Evolutionary conservation across 2,888 invertebrate genomes (phyloP).

Genomic region (Cepaea hortensis): DNA sequence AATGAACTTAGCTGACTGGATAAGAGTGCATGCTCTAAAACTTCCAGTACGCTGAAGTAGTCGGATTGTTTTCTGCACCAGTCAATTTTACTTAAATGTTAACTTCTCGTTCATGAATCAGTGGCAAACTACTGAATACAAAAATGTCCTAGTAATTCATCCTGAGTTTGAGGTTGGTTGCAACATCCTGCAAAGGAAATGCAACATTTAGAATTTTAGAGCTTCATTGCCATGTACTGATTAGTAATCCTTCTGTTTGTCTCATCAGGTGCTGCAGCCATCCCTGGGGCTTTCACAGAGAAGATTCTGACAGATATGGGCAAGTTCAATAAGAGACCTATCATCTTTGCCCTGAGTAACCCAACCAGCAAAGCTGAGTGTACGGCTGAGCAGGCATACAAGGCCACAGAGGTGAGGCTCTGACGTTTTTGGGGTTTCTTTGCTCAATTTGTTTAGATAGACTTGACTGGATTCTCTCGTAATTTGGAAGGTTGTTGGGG

Average conservation of each 20-base stretch:
- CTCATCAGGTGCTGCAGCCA: slow-evolving; percentile 88
- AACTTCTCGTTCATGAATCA: too few species aligned
- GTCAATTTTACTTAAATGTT: too few species aligned
- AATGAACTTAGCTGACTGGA: too few species aligned
- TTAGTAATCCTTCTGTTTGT: not conserved
- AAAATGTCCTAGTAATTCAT: too few species aligned
- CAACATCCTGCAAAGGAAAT: too few species aligned
- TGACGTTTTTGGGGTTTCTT: not conserved
- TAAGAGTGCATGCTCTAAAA: not conserved
- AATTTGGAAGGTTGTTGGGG: too few species aligned
- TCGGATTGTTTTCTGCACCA: too few species aligned
- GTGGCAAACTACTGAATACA: too few species aligned
- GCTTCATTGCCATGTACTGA: not conserved
- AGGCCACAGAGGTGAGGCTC: slow-evolving; percentile 84
- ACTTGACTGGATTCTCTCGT: too few species aligned
- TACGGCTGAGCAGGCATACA: slow-evolving; percentile 96
- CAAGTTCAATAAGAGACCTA: slow-evolving; percentile 86
- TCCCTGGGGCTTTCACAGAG: slow-evolving; percentile 92
- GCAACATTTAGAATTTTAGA: not conserved
- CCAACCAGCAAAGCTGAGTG: slow-evolving; percentile 99
- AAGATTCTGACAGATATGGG: slow-evolving; percentile 92
- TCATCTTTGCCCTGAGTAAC: slow-evolving; percentile 98
- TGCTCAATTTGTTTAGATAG: too few species aligned
- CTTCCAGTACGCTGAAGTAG: not conserved
- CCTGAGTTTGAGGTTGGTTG: too few species aligned